Evolutionary conservation across 2,113 vertebrate genomes (phyloP).

Genomic region (Epinephelus moara): DNA sequence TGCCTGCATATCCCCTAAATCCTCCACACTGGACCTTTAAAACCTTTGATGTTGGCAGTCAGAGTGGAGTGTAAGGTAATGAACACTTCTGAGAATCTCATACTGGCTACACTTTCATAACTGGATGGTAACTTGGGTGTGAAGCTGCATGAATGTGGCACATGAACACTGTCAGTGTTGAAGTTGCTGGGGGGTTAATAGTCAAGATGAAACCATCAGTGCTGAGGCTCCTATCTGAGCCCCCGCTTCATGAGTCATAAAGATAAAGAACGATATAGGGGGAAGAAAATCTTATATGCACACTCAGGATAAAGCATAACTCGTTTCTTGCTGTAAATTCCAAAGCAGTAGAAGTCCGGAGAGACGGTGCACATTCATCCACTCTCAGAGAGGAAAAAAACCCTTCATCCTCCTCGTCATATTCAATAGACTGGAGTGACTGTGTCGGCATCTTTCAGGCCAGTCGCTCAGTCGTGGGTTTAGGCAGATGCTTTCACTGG

Average conservation of each 20-base stretch:
- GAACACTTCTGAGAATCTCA: background rate
- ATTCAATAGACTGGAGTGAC: constrained; percentile 24
- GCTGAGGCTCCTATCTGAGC: constrained; percentile 19
- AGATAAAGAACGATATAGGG: constrained; percentile 45
- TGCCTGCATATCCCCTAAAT: too few relatives aligned
- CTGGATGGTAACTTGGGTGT: constrained; percentile 19
- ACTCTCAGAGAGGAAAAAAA: constrained; percentile 13
- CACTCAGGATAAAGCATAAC: constrained; percentile 36
- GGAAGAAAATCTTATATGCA: constrained; percentile 30
- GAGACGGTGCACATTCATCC: constrained; percentile 22
- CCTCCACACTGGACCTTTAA: too few relatives aligned
- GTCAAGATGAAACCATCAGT: constrained; percentile 32
- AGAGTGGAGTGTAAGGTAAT: constrained; percentile 11
- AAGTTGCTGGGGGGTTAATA: constrained; percentile 33
- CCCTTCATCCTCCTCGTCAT: constrained; percentile 40
- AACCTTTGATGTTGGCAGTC: constrained; percentile 8
- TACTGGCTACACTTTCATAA: constrained; percentile 30
- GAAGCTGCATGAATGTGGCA: constrained; percentile 29
- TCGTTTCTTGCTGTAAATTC: constrained; percentile 29
- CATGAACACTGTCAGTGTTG: constrained; percentile 19
- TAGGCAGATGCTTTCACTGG: constrained; percentile 32
- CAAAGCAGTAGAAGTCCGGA: constrained; percentile 29
- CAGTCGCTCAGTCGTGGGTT: constrained; percentile 10
- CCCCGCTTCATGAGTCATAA: constrained; percentile 27
- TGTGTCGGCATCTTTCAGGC: constrained; percentile 27